Evolutionary conservation across 2,113 vertebrate genomes (phyloP), one percentile per base, ranked within the genome.

Genomic region (Sceloporus undulatus): DNA sequence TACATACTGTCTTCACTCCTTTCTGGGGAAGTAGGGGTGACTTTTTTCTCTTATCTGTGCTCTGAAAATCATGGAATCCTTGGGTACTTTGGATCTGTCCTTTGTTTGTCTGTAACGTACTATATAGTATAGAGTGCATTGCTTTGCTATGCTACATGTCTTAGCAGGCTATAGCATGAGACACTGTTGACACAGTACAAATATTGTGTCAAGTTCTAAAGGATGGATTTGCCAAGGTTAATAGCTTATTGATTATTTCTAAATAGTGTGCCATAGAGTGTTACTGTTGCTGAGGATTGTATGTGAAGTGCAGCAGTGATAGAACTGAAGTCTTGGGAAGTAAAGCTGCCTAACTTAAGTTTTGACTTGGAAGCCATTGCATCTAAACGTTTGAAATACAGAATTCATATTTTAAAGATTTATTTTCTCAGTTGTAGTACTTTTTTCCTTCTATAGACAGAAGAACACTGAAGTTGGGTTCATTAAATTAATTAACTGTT

Each of bases 381-480:
- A 74, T 42, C 23, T 81, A 82, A 4, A 23, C 52, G 27, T 87
- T 66, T 87, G 73, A 82, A 82, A 23, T 62, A 75, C 8, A 34
- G 23, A 6, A 25, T 8, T 34, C 29, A 29, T 59, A 19, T 76
- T 85, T 8, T 21, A 65, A 68, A 5, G 27, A 2, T 66, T 2
- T 70, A 27, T 70, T 62, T n/a, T 54, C 52, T 79, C 27, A 79
- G 5, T 54, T 79, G 29, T 79, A 79, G 52, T 79, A 29, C 13
- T 79, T 78, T 14, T 65, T 4, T 75, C 18, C 48, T 68, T 1
- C 19, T 38, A 65, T 76, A 13, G 76, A 75, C 25, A 76, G 40
- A 13, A 79, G 34, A 29, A 79, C 13, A 27, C 21, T n/a, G 29
- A 77, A 85, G 23, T 68, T 71, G 29, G 73, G 68, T 85, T 77